phyloP scores from a whole-genome alignment of 2,888 invertebrate genomes.

The Clusia tigrina region DNA sequence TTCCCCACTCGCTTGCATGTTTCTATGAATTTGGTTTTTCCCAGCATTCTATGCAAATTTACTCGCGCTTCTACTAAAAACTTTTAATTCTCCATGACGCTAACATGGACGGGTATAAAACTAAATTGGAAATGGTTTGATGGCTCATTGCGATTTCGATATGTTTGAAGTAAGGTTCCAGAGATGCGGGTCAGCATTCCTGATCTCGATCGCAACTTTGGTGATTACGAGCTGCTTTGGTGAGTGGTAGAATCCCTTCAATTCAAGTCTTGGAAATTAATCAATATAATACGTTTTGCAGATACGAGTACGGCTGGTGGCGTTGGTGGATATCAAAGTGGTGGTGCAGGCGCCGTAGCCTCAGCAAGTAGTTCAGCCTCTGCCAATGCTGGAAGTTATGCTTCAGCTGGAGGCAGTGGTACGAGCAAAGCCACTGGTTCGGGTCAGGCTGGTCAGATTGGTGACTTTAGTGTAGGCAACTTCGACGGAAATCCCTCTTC shows the following conservation, averaged over 20 bases:
- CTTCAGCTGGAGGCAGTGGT: slow-evolving; percentile 29
- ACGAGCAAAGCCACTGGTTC: neutral
- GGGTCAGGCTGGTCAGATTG: slow-evolving; percentile 8
- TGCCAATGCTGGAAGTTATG: slow-evolving; percentile 39
- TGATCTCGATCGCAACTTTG: slow-evolving; percentile 19
- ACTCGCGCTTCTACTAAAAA: neutral
- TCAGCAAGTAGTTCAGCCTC: slow-evolving; percentile 40
- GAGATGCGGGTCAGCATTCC: neutral
- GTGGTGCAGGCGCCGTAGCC: slow-evolving; percentile 31
- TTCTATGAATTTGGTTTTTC: slow-evolving; percentile 34
- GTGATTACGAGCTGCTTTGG: slow-evolving; percentile 14
- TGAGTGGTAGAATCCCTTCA: slow-evolving; percentile 12
- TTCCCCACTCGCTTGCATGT: too few species aligned
- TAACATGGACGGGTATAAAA: slow-evolving; percentile 29
- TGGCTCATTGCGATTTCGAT: slow-evolving; percentile 19
- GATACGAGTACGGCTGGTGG: slow-evolving; percentile 22
- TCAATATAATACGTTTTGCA: slow-evolving; percentile 7
- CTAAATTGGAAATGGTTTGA: slow-evolving; percentile 3
- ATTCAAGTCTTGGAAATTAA: neutral
- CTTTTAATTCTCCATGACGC: neutral
- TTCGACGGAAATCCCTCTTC: slow-evolving; percentile 29
- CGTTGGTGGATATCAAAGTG: slow-evolving; percentile 31
- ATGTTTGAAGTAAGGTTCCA: slow-evolving; percentile 12
- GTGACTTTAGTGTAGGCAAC: slow-evolving; percentile 13
- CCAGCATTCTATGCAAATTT: slow-evolving; percentile 39